Evolutionary conservation across 1,140 invertebrate genomes (phyloP).

Genomic region (Venturia canescens): DNA sequence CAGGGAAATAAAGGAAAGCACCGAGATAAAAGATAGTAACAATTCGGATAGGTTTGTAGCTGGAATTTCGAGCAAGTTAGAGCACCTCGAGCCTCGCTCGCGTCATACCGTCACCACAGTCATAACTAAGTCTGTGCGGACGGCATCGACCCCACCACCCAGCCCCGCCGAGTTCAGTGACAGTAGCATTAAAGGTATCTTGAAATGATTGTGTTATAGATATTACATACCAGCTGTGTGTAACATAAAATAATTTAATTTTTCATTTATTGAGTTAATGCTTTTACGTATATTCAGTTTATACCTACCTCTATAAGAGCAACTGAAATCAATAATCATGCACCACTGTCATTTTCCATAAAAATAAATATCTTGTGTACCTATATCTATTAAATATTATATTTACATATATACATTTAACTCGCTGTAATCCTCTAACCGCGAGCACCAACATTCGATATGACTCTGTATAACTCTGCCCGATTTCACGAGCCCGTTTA

Average conservation of each 20-base stretch:
- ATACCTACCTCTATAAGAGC: constrained; percentile 66
- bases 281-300: constrained; percentile 75
- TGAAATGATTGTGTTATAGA: constrained; percentile 76
- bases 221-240: constrained; percentile 77
- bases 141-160: constrained; percentile 77
- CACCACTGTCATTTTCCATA: constrained; percentile 12
- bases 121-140: constrained; percentile 76
- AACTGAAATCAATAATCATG: constrained; percentile 49
- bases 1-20: constrained; percentile 50
- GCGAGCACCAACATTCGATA: constrained; percentile 4
- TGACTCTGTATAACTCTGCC: not conserved
- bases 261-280: constrained; percentile 70
- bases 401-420: constrained; percentile 20
- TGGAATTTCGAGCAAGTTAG: constrained; percentile 66
- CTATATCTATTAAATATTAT: too few relatives aligned
- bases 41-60: constrained; percentile 61
- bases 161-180: constrained; percentile 76
- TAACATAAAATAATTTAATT: constrained; percentile 70
- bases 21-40: constrained; percentile 46
- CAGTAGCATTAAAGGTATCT: constrained; percentile 77
- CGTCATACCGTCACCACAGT: constrained; percentile 76
- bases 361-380: too few relatives aligned
- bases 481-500: constrained; percentile 18
- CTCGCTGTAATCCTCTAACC: constrained; percentile 30
- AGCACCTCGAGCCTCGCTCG: constrained; percentile 74